Conservation (phyloP, 2,888 invertebrate genomes). For the Apamea monoglypha region DNA sequence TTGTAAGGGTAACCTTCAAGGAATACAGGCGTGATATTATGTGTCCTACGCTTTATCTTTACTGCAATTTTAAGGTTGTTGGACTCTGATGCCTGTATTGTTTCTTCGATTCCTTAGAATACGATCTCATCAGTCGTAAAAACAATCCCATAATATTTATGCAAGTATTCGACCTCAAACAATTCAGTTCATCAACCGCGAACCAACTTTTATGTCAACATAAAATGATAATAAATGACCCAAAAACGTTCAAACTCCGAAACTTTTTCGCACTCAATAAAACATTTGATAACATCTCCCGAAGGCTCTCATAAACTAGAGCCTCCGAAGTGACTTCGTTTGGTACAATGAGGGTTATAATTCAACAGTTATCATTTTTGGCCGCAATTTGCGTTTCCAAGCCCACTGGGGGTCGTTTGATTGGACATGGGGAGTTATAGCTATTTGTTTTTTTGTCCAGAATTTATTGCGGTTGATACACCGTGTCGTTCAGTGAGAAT, state of each 20-base stretch:
- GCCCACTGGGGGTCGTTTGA: constrained; percentile 81
- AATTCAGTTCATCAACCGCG: constrained; percentile 41
- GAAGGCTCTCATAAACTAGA: constrained; percentile 74
- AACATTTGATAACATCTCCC: constrained; percentile 80
- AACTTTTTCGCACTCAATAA: constrained; percentile 73
- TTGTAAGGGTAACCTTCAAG: no score
- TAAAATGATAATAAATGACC: constrained; percentile 66
- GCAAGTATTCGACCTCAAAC: constrained; percentile 25
- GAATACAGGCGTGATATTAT: not conserved
- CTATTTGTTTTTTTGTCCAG: constrained; percentile 68
- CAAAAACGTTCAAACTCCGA: constrained; percentile 50
- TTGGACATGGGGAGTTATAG: constrained; percentile 79
- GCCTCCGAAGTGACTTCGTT: constrained; percentile 77
- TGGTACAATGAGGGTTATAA: constrained; percentile 76
- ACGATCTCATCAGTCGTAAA: constrained; percentile 27
- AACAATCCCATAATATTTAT: constrained; percentile 26
- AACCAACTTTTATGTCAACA: constrained; percentile 54
- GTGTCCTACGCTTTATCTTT: not conserved
- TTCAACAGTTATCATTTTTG: constrained; percentile 86
- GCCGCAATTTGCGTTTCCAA: constrained; percentile 78
- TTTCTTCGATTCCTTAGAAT: not conserved
- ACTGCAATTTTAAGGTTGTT: not conserved
- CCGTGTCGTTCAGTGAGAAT: constrained; percentile 46
- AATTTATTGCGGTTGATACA: constrained; percentile 70
- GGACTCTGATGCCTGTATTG: not conserved